phyloP scores from a whole-genome alignment of 2,797 vertebrate genomes.

The Smutsia gigantea region DNA sequence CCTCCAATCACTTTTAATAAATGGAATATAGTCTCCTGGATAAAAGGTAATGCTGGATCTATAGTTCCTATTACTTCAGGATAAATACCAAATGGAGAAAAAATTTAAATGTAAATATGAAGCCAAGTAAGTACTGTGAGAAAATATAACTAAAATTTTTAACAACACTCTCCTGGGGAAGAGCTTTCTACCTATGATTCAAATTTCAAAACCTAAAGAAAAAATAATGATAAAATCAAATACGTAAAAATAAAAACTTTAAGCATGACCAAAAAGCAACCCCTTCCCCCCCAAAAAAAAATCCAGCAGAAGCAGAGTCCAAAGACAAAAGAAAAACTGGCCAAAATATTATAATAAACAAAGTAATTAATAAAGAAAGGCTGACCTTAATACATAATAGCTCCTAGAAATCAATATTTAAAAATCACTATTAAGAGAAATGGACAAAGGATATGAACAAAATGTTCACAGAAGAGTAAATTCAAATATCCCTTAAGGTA shows the following conservation, averaged over 20 bases:
- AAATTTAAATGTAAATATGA: background rate
- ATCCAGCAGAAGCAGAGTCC: background rate
- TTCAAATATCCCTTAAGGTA: background rate
- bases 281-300: too few species aligned
- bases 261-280: background rate
- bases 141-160: background rate
- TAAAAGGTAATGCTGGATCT: background rate
- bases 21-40: background rate
- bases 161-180: background rate
- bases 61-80: background rate
- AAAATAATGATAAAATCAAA: background rate
- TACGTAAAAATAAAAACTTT: background rate
- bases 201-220: background rate
- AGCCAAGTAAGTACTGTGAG: background rate
- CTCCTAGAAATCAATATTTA: background rate
- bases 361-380: background rate
- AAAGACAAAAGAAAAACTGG: background rate
- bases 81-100: background rate
- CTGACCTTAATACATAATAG: background rate
- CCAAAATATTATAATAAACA: background rate
- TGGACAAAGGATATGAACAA: background rate
- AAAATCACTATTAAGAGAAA: background rate
- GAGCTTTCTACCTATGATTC: background rate
- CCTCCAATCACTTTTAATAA: background rate
- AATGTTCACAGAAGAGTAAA: background rate